Conservation (phyloP, 1,140 invertebrate genomes). For the Drosophila novamexicana region DNA sequence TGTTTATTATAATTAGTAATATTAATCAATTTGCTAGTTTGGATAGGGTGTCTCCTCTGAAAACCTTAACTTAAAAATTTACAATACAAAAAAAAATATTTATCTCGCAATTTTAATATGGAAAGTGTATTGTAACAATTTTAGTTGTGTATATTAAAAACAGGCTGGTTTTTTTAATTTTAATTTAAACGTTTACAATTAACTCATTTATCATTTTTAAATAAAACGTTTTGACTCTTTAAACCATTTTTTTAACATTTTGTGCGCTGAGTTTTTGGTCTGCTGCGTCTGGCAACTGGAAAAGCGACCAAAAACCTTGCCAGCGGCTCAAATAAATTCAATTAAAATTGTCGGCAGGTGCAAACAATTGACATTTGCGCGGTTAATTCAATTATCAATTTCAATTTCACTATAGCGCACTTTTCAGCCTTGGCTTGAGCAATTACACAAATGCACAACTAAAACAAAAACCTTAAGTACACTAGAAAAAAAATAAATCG, state of each 20-base stretch:
- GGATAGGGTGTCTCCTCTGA: no score
- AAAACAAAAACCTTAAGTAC: slow-evolving; percentile 30
- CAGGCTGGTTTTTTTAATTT: background rate
- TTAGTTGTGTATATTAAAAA: no score
- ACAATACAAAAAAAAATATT: no score
- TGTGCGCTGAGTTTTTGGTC: background rate
- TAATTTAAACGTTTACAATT: slow-evolving; percentile 1
- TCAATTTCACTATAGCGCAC: slow-evolving; percentile 54
- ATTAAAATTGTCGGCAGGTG: slow-evolving; percentile 61
- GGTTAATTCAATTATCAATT: slow-evolving; percentile 74
- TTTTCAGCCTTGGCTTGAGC: slow-evolving; percentile 37
- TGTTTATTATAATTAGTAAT: no score
- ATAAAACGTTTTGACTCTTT: background rate
- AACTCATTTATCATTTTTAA: background rate
- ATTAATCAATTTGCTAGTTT: no score
- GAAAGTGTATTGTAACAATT: no score
- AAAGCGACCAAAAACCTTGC: slow-evolving; percentile 14
- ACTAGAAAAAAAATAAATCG: slow-evolving; percentile 10
- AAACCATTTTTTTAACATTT: background rate
- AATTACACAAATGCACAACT: slow-evolving; percentile 34
- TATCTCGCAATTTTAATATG: no score
- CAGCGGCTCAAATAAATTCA: slow-evolving; percentile 69
- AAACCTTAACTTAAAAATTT: no score
- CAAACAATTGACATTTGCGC: slow-evolving; percentile 63
- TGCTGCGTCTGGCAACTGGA: slow-evolving; percentile 1